phyloP scores from a whole-genome alignment of 2,797 vertebrate genomes.

The Dendrocincla fuliginosa region DNA sequence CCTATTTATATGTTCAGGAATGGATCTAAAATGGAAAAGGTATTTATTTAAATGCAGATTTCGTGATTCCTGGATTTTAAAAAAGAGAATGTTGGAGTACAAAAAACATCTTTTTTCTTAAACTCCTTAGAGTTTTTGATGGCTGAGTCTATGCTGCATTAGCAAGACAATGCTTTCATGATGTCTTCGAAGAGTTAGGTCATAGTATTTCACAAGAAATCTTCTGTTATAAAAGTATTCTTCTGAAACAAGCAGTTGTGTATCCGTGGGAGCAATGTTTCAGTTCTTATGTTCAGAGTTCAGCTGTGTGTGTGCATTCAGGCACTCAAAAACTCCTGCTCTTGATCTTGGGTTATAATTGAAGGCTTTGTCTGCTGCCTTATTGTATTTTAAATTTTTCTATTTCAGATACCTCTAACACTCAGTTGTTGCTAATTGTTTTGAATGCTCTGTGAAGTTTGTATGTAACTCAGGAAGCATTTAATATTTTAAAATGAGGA shows the following conservation, averaged over 20 bases:
- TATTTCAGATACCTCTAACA: not conserved
- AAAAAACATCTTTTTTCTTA: not conserved
- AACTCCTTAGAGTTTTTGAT: not conserved
- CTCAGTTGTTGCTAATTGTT: not conserved
- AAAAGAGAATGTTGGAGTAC: not conserved
- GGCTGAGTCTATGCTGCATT: not conserved
- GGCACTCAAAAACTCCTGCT: not conserved
- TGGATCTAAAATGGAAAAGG: not conserved
- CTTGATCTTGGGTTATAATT: not conserved
- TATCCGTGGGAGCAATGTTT: fast-evolving
- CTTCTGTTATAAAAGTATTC: not conserved
- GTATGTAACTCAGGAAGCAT: not conserved
- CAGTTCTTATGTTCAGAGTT: not conserved
- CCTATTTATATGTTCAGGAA: not conserved
- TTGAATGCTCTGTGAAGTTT: not conserved
- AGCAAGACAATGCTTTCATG: not conserved
- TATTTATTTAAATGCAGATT: not conserved
- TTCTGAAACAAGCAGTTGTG: not conserved
- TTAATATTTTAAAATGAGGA: not conserved
- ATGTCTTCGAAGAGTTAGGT: not conserved
- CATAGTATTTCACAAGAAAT: not conserved
- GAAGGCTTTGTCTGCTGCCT: not conserved
- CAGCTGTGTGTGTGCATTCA: not conserved
- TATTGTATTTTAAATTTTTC: not conserved
- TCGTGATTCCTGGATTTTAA: not conserved